These are phyloP conservation scores for Oryzias curvinotus DNA, from an alignment of 2,113 vertebrate species.

Conservation along the genomic window DNA sequence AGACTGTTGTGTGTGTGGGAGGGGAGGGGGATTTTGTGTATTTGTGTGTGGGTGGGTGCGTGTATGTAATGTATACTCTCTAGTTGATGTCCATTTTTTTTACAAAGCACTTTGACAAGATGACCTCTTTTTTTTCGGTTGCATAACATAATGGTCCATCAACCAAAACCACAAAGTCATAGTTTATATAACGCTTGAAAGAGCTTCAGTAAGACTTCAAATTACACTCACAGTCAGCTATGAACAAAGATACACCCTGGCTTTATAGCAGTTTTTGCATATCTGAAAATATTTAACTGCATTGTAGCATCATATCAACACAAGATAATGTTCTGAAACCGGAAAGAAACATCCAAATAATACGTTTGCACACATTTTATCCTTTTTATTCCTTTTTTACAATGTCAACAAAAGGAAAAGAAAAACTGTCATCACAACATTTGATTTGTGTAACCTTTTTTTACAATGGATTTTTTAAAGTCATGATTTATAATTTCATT, in stretches of 20 bases:
- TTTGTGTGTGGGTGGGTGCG: neutral
- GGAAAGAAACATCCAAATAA: slow-evolving; percentile 23
- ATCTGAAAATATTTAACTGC: slow-evolving; percentile 34
- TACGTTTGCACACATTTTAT: slow-evolving; percentile 43
- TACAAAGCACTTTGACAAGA: slow-evolving; percentile 67
- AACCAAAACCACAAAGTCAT: slow-evolving; percentile 20
- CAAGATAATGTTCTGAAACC: slow-evolving; percentile 10
- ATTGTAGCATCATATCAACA: slow-evolving; percentile 1
- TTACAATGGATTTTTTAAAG: slow-evolving; percentile 51
- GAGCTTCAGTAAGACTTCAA: slow-evolving; percentile 10
- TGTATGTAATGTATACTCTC: slow-evolving; percentile 17
- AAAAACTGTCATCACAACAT: slow-evolving; percentile 17
- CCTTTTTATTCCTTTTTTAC: slow-evolving; percentile 42
- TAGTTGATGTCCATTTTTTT: slow-evolving; percentile 51
- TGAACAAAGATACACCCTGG: slow-evolving; percentile 18
- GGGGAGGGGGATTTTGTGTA: neutral
- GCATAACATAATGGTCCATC: slow-evolving; percentile 18
- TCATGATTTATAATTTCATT: slow-evolving; percentile 27
- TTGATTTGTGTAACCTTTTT: slow-evolving; percentile 45
- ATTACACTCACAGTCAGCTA: slow-evolving; percentile 12
- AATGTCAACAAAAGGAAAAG: slow-evolving; percentile 43
- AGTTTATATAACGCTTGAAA: slow-evolving; percentile 24
- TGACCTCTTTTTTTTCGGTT: slow-evolving; percentile 33
- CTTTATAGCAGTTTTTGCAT: neutral
- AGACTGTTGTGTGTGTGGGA: slow-evolving; percentile 50